These are phyloP conservation scores for Baccha elongata DNA, from an alignment of 2,888 invertebrate species.

Conservation along the genomic window DNA sequence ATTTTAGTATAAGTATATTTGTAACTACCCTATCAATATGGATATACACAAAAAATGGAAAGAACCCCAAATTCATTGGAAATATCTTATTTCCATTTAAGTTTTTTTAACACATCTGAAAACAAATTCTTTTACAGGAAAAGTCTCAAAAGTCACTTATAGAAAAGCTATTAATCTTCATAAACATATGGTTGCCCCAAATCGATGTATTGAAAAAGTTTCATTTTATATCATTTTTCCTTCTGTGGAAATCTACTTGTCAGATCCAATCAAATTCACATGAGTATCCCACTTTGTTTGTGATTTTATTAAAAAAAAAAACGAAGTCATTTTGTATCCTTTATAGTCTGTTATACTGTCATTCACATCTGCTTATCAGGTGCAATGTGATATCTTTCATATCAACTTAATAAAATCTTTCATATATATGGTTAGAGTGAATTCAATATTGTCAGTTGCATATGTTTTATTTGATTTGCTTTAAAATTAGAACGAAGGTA, in stretches of 20 bases:
- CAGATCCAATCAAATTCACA: constrained; percentile 33
- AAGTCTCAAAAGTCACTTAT: neutral
- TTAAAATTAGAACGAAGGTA: too few species aligned
- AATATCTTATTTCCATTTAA: too few species aligned
- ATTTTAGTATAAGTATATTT: too few species aligned
- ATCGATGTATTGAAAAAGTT: constrained; percentile 40
- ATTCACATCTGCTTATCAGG: constrained; percentile 58
- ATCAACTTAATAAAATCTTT: too few species aligned
- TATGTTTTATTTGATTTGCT: too few species aligned
- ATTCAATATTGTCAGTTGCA: too few species aligned
- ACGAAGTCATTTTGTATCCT: constrained; percentile 16
- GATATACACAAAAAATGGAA: too few species aligned
- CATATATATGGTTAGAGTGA: too few species aligned
- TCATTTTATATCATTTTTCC: constrained; percentile 23
- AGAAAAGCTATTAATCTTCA: constrained; percentile 40
- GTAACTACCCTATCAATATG: too few species aligned
- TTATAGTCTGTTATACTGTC: constrained; percentile 30
- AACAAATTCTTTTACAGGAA: too few species aligned
- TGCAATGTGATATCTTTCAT: constrained; percentile 48
- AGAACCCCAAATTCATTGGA: too few species aligned
- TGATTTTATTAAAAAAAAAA: constrained; percentile 53
- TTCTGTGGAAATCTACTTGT: constrained; percentile 50
- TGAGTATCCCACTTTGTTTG: constrained; percentile 13
- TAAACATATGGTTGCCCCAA: constrained; percentile 34
- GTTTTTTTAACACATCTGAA: too few species aligned